A percentile compares a stretch with the other conserved stretches of the same genome.
Conservation (phyloP, 2,113 vertebrate species). For the Steatornis caripensis region DNA sequence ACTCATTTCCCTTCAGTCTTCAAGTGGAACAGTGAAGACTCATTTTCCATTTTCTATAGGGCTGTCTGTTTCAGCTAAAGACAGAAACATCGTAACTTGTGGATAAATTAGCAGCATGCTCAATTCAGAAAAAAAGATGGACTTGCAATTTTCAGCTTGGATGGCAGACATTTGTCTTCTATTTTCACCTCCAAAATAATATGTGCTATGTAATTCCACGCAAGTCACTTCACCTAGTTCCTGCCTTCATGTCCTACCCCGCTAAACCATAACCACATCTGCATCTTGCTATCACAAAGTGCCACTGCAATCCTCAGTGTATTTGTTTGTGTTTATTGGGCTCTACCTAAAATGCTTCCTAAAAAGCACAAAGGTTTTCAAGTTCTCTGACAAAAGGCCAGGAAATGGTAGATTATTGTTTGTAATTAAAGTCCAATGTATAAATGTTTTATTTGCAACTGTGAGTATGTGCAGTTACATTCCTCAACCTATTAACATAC, state of each 20-base stretch:
- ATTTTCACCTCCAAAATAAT: not conserved
- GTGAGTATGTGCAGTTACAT: not conserved
- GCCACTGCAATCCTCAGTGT: not conserved
- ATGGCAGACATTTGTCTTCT: not conserved
- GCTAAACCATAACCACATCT: not conserved
- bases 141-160: not conserved
- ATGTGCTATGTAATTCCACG: not conserved
- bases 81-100: not conserved
- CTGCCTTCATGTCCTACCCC: not conserved
- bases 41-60: not conserved
- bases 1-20: not conserved
- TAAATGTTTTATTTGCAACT: not conserved
- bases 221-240: not conserved
- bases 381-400: not conserved
- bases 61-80: not conserved
- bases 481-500: not conserved
- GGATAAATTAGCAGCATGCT: not conserved
- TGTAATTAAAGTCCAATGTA: not conserved
- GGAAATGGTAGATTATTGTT: not conserved
- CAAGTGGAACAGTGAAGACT: not conserved
- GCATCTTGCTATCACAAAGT: not conserved
- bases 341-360: not conserved
- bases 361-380: not conserved
- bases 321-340: not conserved
- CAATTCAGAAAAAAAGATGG: not conserved